Conservation (phyloP, 2,888 invertebrate species). For the Nysson spinosus region DNA sequence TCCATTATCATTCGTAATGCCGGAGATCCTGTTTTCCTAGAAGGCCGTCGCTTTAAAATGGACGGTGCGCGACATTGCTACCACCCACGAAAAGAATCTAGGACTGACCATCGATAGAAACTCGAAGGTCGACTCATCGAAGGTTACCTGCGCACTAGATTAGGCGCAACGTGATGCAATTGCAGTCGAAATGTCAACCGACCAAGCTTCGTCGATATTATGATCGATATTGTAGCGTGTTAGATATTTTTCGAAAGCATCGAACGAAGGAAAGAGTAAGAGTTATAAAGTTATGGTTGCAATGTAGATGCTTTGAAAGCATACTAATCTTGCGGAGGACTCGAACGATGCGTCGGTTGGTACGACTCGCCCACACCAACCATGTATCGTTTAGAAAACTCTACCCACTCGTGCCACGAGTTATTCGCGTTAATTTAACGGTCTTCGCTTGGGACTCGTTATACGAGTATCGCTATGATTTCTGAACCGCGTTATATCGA, state of each 20-base stretch:
- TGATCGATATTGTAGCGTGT: too few relatives aligned
- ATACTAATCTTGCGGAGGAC: constrained; percentile 41
- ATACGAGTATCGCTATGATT: too few relatives aligned
- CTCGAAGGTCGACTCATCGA: constrained; percentile 34
- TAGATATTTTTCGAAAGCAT: background rate
- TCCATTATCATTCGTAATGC: too few relatives aligned
- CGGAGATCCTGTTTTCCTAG: constrained; percentile 22
- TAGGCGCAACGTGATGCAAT: background rate
- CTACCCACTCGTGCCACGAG: constrained; percentile 64
- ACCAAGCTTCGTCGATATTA: too few relatives aligned
- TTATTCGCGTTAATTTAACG: constrained; percentile 25
- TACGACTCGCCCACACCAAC: constrained; percentile 50
- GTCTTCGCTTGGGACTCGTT: constrained; percentile 42
- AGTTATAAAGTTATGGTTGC: too few relatives aligned
- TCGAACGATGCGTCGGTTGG: constrained; percentile 43
- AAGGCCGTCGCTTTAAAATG: constrained; percentile 15
- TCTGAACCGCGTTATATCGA: too few relatives aligned
- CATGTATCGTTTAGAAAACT: constrained; percentile 54
- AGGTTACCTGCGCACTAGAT: constrained; percentile 17
- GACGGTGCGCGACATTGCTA: constrained; percentile 31
- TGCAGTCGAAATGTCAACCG: background rate
- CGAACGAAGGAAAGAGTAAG: too few relatives aligned
- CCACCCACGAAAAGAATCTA: constrained; percentile 45
- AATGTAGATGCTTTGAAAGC: too few relatives aligned
- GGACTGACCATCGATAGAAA: constrained; percentile 36